Evolutionary conservation across 2,888 invertebrate species (phyloP), one percentile per base, ranked within the genome.

Genomic region (Conops quadrifasciatus): DNA sequence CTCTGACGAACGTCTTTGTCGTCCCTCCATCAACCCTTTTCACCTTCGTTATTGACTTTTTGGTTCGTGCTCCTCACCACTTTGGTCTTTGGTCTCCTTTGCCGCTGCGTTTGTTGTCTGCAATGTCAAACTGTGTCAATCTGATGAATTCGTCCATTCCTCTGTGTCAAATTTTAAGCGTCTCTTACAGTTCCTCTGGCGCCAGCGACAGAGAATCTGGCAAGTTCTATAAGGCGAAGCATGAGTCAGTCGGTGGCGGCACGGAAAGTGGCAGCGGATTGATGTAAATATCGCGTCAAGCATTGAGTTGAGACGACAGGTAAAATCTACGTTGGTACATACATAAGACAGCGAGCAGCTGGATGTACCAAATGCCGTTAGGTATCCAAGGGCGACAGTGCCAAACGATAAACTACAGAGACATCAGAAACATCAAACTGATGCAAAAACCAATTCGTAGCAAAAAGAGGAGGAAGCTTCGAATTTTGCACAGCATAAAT

Each of bases 111-210:
- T 45, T 62, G 45, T 59, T 43, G 26, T 9, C 36, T 36, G 4
- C 36, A 7, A 7, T 67, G 67, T 36, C 60, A 58, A 30, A 45
- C 60, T 30, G 9, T 26, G 64, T 64, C 64, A 64, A 58, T 7
- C 45, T 67, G 70, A 70, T 64, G 64, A 58, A 70, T 70, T 64
- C 45, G 70, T 53, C 26, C 63, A 64, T 70, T 58, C 53, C 56
- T 45, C 69, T 63, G 56, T 26, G n/a, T 21, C 16, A 15, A 45
- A 30, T 60, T 36, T 36, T 36, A 36, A 36, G 21, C 16, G 9
- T 47, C 45, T 36, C 45, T 62, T 13, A 28, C 43, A 9, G 58
- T 24, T 24, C 24, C 13, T 13, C 58, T 59, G 13, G 21, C 28
- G 1, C 26, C 4, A 36, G 9, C 9, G 45, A 11, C 21, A 24